phyloP scores from a whole-genome alignment of 2,797 vertebrate genomes.

The Chiroxiphia lanceolata region DNA sequence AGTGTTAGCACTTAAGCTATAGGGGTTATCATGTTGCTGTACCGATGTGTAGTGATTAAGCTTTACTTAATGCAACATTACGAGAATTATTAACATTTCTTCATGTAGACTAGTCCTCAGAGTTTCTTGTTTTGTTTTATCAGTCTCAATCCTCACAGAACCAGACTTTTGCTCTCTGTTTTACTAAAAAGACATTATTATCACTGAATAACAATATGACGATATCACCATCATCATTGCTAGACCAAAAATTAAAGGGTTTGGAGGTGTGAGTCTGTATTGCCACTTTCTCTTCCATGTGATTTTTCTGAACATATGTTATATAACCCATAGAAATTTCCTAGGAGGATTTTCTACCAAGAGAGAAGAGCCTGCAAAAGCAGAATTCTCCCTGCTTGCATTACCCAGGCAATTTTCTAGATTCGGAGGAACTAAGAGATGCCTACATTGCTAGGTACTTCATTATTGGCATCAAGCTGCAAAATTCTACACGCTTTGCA shows the following conservation, averaged over 20 bases:
- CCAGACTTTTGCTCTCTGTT: not conserved
- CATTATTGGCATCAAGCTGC: not conserved
- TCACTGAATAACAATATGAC: not conserved
- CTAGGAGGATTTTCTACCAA: not conserved
- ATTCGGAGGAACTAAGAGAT: not conserved
- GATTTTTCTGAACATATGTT: not conserved
- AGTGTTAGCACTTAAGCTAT: not conserved
- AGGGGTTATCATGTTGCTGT: not conserved
- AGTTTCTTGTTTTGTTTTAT: not conserved
- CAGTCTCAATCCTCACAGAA: not conserved
- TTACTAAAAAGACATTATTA: not conserved
- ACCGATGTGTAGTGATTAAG: not conserved
- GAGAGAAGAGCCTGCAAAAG: not conserved
- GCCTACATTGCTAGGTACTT: not conserved
- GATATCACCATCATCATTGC: not conserved
- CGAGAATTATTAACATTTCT: not conserved
- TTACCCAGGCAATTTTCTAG: not conserved
- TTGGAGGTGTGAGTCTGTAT: not conserved
- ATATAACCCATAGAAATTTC: not conserved
- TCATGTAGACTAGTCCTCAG: not conserved
- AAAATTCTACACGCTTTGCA: not conserved
- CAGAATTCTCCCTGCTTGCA: not conserved
- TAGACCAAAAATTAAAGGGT: not conserved
- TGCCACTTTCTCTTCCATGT: not conserved
- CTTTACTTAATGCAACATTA: not conserved